Evolutionary conservation across 2,888 invertebrate species (phyloP), one percentile per base, ranked within the genome.

Genomic region (Trypoxylon attenuatum): DNA sequence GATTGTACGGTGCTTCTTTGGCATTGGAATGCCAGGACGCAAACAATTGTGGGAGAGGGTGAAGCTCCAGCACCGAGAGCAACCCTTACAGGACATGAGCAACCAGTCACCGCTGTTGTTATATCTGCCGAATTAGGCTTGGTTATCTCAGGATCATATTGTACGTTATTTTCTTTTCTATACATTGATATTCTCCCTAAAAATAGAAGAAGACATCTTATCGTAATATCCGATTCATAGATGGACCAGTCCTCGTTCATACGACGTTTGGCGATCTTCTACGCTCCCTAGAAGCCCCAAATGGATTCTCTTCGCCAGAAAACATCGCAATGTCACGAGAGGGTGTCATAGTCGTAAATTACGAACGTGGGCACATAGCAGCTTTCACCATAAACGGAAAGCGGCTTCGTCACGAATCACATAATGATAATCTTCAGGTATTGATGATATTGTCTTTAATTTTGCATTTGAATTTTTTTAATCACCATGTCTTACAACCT

Each of bases 21-120:
- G 99, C 98, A 99, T 84, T 99, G 99, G 97, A 99, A 93, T 82
- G 97, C 96, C 0, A 91, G 96, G n/a, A 96, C 96, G 64, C 98
- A 98, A 87, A 96, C 96, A 69, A 96, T 99, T 79, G 96, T 99
- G 25, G 99, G 99, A 3, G 99, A 99, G 88, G 97, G 96, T 15
- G 97, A 97, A 82, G 90, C 94, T 54, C 98, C 99, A 0, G 97
- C 98, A 23, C 99, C 99, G 2, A 91, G 98, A 74, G 98, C 98
- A 5, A 97, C 98, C 2, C 90, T 99, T 18, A 99, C 99, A 0
- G 99, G 99, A 0, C 99, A 99, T 88, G 98, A 99, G 87, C 95
- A 97, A 80, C 94, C 97, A 60, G 95, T 99, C 76, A 95, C 96
- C 53, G 96, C 96, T 78, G 95, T 98, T 70, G 96, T 97, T 49